Evolutionary conservation across 2,888 invertebrate species (phyloP).

Genomic region (Sinopyrophorus schimmeli): DNA sequence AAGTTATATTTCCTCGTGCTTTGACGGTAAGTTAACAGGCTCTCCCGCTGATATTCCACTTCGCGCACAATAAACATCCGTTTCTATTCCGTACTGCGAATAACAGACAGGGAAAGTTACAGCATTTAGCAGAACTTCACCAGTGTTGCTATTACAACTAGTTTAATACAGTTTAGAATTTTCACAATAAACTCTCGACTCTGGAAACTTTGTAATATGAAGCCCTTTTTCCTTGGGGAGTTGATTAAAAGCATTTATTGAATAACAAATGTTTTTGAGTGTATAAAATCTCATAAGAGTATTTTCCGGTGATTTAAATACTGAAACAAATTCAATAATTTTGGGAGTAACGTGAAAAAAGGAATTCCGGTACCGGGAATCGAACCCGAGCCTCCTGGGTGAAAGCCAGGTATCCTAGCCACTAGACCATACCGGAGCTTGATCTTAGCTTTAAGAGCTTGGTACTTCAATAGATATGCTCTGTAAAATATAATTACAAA

Average conservation of each 20-base stretch:
- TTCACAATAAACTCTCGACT: neutral
- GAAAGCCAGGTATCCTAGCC: constrained; percentile 74
- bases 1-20: constrained; percentile 38
- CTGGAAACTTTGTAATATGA: no score
- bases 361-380: constrained; percentile 74
- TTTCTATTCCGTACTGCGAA: constrained; percentile 19
- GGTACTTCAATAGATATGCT: no score
- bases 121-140: neutral
- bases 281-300: no score
- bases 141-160: no score
- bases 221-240: no score
- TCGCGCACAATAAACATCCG: constrained; percentile 27
- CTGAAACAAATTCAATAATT: no score
- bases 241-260: no score
- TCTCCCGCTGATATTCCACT: constrained; percentile 27
- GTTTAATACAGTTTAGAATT: neutral
- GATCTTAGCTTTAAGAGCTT: no score
- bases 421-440: constrained; percentile 65
- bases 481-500: no score
- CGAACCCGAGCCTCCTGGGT: constrained; percentile 76
- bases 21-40: constrained; percentile 18
- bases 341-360: no score
- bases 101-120: constrained; percentile 13
- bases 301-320: no score
- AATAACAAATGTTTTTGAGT: no score